Conservation (phyloP, 2,888 invertebrate species). For the Himalopsyche anomala region DNA sequence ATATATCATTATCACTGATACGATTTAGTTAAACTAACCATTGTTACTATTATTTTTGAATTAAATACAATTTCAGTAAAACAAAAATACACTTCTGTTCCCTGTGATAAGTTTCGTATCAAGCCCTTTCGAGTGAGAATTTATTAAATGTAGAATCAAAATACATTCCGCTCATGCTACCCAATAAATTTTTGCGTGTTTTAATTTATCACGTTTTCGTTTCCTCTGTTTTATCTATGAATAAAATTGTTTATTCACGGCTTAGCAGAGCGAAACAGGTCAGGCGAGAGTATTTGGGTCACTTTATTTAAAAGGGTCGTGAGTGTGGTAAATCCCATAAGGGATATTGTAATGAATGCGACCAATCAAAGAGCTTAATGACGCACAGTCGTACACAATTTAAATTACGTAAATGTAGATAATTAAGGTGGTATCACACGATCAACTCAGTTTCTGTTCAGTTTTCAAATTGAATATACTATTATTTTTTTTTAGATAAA, state of each 20-base stretch:
- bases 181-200: conserved; percentile 4
- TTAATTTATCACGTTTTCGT: conserved; percentile 44
- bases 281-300: conserved; percentile 43
- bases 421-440: too few relatives aligned
- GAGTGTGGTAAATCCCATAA: conserved; percentile 35
- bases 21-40: too few relatives aligned
- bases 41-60: too few relatives aligned
- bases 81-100: too few relatives aligned
- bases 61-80: too few relatives aligned
- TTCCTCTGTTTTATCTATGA: conserved; percentile 33
- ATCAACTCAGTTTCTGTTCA: too few relatives aligned
- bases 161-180: not conserved
- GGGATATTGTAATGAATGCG: not conserved
- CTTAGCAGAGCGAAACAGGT: conserved; percentile 36
- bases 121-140: too few relatives aligned
- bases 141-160: not conserved
- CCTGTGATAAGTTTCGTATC: too few relatives aligned
- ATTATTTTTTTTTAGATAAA: too few relatives aligned
- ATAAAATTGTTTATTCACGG: conserved; percentile 43
- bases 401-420: not conserved
- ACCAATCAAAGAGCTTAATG: conserved; percentile 11
- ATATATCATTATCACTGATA: too few relatives aligned
- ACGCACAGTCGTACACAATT: not conserved
- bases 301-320: conserved; percentile 27
- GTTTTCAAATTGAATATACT: too few relatives aligned